Base-by-base conservation (phyloP, 1,140 invertebrate species). In the Tribolium madens region DNA sequence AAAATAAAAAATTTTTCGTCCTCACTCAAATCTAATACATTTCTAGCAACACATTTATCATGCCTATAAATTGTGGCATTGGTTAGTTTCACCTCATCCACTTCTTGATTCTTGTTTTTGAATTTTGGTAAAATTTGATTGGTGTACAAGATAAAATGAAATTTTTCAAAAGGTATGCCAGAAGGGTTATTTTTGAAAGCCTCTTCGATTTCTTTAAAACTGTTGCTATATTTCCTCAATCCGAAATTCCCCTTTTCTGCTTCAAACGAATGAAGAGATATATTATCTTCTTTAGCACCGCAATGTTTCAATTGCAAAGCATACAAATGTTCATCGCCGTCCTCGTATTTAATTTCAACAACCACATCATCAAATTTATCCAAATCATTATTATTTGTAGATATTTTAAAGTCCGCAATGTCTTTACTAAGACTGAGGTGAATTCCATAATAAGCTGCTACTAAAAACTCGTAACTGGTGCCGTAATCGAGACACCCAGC, bases 121-220 rank as follows among this genome's bases (percentile, higher is more conserved):
- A 64, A 64, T 64, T 31, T 64, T 18, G 21, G 26, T 3, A 64
- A 14, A 1, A 64, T 4, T 13, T 31, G 21, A 33, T 64, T 64
- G 1, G 57, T 64, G 12, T 64, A 64, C n/a, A 64, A 33, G 5
- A 64, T 64, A 64, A 64, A 64, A 9, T 64, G 12, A 33, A 64
- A 64, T 3, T 64, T 64, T 31, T 64, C 26, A 9, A 64, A 64
- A 0, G 57, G 57, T 33, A 64, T 64, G 26, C 36, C 13, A n/a
- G 21, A 64, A 0, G n/a, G 7, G 21, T 64, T 64, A 33, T 9
- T 26, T 13, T n/a, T n/a, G 12, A 21, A 64, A 1, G 14, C 6
- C 10, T 64, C 14, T 33, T 64, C 21, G 6, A 33, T 33, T 1
- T 33, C 13, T 13, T 64, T 64, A 18, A 64, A 64, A 3, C 57